These are phyloP conservation scores for Leucoptera coffeella DNA, from an alignment of 2,888 invertebrate genomes.

Conservation along the genomic window DNA sequence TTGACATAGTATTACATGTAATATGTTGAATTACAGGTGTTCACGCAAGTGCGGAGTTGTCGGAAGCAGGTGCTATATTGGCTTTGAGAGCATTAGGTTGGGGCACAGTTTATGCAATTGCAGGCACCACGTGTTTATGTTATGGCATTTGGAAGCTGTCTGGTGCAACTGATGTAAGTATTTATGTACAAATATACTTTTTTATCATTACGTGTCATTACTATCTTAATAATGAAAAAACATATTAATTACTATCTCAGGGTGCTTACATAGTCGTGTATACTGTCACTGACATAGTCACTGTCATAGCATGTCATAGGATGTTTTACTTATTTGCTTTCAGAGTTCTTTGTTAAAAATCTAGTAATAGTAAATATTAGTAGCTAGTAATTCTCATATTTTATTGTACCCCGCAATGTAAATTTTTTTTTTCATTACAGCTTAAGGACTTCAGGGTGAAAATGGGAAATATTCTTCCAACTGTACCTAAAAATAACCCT, in stretches of 20 bases:
- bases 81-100: conserved; percentile 81
- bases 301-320: no score
- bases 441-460: conserved; percentile 76
- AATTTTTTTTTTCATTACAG: conserved; percentile 37
- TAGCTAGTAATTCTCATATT: no score
- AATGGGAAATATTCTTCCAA: conserved; percentile 72
- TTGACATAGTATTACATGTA: conserved; percentile 1
- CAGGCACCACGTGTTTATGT: conserved; percentile 75
- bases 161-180: conserved; percentile 76
- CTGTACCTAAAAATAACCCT: conserved; percentile 69
- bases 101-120: conserved; percentile 83
- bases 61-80: conserved; percentile 72
- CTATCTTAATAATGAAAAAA: no score
- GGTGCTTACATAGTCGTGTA: no score
- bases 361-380: no score
- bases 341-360: no score
- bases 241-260: no score
- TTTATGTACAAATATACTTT: no score
- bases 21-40: conserved; percentile 16
- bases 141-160: conserved; percentile 84
- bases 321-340: no score
- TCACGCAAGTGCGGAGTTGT: conserved; percentile 52
- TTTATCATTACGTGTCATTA: no score
- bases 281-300: no score
- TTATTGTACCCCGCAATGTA: no score